A percentile compares a stretch with the other conserved stretches of the same genome.
Conservation (phyloP, 2,888 invertebrate genomes). For the Pemphredon lugubris region DNA sequence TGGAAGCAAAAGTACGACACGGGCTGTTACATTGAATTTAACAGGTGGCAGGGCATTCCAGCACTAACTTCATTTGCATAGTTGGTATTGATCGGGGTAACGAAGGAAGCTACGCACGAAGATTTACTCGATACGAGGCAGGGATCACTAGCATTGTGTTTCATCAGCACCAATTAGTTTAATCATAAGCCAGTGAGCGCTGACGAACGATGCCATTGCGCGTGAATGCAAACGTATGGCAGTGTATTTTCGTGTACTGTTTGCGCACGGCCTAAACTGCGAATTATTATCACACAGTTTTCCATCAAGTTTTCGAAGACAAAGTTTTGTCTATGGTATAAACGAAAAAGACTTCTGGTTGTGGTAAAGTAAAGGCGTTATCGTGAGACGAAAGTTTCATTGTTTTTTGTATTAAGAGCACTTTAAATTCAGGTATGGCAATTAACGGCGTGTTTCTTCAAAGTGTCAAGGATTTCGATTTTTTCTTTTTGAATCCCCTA, state of each 20-base stretch:
- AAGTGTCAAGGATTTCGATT: neutral
- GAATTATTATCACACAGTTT: too few species aligned
- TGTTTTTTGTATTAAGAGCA: too few species aligned
- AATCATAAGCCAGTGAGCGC: constrained; percentile 21
- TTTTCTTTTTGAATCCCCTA: neutral
- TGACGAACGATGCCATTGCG: constrained; percentile 5
- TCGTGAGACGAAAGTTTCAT: neutral
- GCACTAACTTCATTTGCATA: neutral
- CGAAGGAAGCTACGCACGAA: constrained; percentile 25
- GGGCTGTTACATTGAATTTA: neutral
- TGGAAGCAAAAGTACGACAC: neutral
- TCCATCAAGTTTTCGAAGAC: too few species aligned
- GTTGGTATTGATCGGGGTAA: constrained; percentile 8
- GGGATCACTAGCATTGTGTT: neutral
- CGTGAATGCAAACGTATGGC: neutral
- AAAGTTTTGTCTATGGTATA: too few species aligned
- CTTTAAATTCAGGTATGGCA: neutral
- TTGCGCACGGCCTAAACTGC: too few species aligned
- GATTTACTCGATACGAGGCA: neutral
- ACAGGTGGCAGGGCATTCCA: constrained; percentile 22
- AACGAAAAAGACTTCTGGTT: too few species aligned
- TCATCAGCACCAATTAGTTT: constrained; percentile 26
- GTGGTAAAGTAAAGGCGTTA: neutral
- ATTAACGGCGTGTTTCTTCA: neutral
- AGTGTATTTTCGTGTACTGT: too few species aligned